Conservation (phyloP, 2,888 invertebrate species). For the Pharmacophagus antenor region DNA sequence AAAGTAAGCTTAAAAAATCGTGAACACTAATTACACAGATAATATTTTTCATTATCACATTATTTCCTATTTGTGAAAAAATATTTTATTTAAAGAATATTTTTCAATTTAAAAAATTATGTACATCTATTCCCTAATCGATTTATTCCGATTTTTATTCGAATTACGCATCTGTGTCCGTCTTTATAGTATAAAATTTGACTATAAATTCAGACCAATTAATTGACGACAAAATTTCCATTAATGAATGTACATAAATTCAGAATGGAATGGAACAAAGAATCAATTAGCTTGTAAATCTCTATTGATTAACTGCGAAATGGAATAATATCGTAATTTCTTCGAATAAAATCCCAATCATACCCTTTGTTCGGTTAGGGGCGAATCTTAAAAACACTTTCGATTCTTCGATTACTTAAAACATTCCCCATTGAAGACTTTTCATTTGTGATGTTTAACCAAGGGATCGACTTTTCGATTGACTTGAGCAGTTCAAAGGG, state of each 20-base stretch:
- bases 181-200: no score
- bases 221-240: constrained; percentile 30
- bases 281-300: constrained; percentile 40
- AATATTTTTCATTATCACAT: background rate
- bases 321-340: constrained; percentile 41
- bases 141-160: no score
- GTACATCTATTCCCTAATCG: no score
- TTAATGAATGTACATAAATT: constrained; percentile 32
- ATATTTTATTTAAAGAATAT: no score
- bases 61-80: background rate
- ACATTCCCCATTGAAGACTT: constrained; percentile 71
- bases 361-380: constrained; percentile 50
- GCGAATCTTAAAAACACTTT: constrained; percentile 72
- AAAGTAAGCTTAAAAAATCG: no score
- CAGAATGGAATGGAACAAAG: constrained; percentile 39
- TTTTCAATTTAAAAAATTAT: no score
- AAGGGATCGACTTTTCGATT: constrained; percentile 78
- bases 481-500: constrained; percentile 78
- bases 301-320: constrained; percentile 32
- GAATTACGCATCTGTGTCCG: no score
- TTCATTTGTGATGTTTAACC: constrained; percentile 79
- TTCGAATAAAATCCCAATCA: constrained; percentile 44
- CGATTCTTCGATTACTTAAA: constrained; percentile 75
- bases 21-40: no score
- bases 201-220: constrained; percentile 4